Conservation (phyloP, 2,113 vertebrate genomes). For the Podarcis cretensis region DNA sequence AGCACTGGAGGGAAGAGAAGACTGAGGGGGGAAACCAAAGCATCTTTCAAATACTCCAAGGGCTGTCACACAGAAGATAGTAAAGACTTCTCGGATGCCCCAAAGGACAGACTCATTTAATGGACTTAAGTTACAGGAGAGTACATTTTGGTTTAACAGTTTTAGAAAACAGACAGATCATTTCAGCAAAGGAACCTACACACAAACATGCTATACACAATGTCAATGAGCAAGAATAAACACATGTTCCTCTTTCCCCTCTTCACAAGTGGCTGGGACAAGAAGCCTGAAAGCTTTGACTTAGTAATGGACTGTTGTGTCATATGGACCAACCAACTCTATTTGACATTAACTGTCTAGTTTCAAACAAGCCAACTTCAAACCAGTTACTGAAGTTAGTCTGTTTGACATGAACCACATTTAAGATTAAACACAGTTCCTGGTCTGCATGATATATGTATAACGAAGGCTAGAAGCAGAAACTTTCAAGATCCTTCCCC, state of each 20-base stretch:
- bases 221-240: background rate
- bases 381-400: background rate
- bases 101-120: too few relatives aligned
- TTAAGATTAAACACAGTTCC: background rate
- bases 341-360: background rate
- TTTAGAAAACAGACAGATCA: too few relatives aligned
- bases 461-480: background rate
- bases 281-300: too few relatives aligned
- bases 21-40: too few relatives aligned
- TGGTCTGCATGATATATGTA: background rate
- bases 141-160: too few relatives aligned
- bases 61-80: too few relatives aligned
- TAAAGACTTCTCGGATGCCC: too few relatives aligned
- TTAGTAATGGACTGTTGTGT: background rate
- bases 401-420: background rate
- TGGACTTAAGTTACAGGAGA: too few relatives aligned
- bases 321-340: background rate
- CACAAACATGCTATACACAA: background rate
- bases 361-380: background rate
- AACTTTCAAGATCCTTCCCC: background rate
- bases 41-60: too few relatives aligned
- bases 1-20: too few relatives aligned
- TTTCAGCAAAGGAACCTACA: too few relatives aligned
- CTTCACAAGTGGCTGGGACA: background rate
- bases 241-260: background rate